A percentile compares a stretch with the other conserved stretches of the same genome.
Conservation (phyloP, 2,113 vertebrate genomes). For the Menura novaehollandiae region DNA sequence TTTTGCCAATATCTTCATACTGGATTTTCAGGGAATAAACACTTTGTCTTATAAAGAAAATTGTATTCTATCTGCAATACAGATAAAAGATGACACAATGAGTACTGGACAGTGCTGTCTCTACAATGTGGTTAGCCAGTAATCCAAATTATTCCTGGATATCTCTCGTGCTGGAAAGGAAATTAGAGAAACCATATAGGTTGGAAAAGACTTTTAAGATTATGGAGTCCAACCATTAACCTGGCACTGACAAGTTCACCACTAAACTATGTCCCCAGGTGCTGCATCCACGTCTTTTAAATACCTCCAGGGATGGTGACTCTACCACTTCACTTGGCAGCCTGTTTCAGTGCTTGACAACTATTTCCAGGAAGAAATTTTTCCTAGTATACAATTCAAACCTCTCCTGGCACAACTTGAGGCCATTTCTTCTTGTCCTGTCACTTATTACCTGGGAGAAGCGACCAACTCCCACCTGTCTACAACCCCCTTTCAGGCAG, state of each 20-base stretch:
- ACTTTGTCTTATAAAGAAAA: neutral
- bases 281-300: rapidly evolving
- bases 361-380: neutral
- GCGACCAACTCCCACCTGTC: rapidly evolving
- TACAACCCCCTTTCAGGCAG: neutral
- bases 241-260: rapidly evolving
- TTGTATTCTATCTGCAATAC: neutral
- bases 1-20: neutral
- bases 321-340: neutral
- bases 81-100: neutral
- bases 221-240: neutral
- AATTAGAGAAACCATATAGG: neutral
- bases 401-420: rapidly evolving
- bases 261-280: neutral
- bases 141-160: neutral
- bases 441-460: neutral
- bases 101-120: neutral
- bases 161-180: neutral
- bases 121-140: neutral
- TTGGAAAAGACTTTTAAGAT: neutral
- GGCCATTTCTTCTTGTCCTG: neutral
- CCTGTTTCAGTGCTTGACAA: neutral
- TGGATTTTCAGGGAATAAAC: neutral
- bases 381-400: neutral
- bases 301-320: neutral